A percentile compares a stretch with the other conserved stretches of the same genome.
Conservation (phyloP, 1,140 invertebrate species). For the Pogonomyrmex barbatus region DNA sequence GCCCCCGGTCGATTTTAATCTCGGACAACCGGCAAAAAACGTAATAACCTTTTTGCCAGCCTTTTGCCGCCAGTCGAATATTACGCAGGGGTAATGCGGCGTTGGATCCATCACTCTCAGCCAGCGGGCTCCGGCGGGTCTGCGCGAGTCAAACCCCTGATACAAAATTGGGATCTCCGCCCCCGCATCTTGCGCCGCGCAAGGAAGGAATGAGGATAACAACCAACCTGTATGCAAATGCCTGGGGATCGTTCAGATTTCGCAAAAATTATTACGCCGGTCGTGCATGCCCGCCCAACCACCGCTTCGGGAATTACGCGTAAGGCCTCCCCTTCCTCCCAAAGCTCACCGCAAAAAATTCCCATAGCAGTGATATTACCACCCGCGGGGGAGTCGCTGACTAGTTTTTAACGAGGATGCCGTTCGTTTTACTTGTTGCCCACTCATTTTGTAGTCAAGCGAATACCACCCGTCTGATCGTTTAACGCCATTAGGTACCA, state of each 20-base stretch:
- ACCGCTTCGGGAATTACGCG: constrained; percentile 51
- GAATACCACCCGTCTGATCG: background rate
- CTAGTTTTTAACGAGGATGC: constrained; percentile 66
- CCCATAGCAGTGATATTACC: constrained; percentile 56
- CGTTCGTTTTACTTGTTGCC: constrained; percentile 9
- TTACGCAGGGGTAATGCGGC: constrained; percentile 55
- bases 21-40: constrained; percentile 76
- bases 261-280: constrained; percentile 64
- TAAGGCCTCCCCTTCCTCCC: background rate
- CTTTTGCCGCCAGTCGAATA: constrained; percentile 56
- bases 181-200: constrained; percentile 59
- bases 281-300: constrained; percentile 51
- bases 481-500: constrained; percentile 7
- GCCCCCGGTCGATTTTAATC: constrained; percentile 77
- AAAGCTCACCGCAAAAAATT: background rate
- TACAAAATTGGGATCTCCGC: constrained; percentile 71
- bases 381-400: constrained; percentile 57
- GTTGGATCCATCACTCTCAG: background rate
- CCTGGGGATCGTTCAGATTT: constrained; percentile 57
- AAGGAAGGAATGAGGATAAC: constrained; percentile 55
- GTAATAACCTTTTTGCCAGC: constrained; percentile 76
- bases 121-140: background rate
- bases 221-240: constrained; percentile 72
- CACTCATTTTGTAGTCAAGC: constrained; percentile 27
- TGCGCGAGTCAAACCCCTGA: constrained; percentile 29